Evolutionary conservation across 2,888 invertebrate genomes (phyloP), one percentile per base, ranked within the genome.

Genomic region (Actias luna): DNA sequence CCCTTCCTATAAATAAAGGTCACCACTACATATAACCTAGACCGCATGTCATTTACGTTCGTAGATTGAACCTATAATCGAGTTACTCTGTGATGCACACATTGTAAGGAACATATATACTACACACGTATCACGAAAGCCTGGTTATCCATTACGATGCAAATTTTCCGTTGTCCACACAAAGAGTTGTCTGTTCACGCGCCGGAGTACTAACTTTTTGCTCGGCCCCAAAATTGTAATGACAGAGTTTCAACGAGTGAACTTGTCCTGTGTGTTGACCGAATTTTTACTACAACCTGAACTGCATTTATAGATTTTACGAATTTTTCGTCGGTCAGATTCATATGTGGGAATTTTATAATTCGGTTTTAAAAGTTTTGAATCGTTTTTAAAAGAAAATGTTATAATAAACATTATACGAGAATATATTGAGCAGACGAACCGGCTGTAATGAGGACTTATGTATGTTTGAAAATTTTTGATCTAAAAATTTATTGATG

Each of bases 121-220:
- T 7, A 29, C 77, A 74, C 71, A 74, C 71, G 71, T 74, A 76
- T 73, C 73, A 76, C 59, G 59, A 29, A 59, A 71, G 73, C 74
- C 75, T 73, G 79, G 76, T 83, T 85, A 83, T 81, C 89, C 83
- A 91, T 89, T 89, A 89, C 88, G 82, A 90, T 91, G 91, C 89
- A 92, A 90, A 92, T 92, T 79, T 80, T 77, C 74, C 78, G 75
- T 73, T 78, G 78, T 83, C 83, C 62, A 36, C 55, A 59, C 63
- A 63, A 59, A 50, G 63, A 80, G 84, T 80, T 85, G 87, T 86
- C 86, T 87, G 81, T 76, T 79, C 78, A 70, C 52, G 55, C 59
- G 55, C 59, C 42, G 29, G 29, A 75, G 70, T 71, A 65, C 79
- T 73, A 84, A 87, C 84, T 87, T 90, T 91, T 91, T 88, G 83